Evolutionary conservation across 2,797 vertebrate genomes (phyloP).

Genomic region (Acanthopagrus latus): DNA sequence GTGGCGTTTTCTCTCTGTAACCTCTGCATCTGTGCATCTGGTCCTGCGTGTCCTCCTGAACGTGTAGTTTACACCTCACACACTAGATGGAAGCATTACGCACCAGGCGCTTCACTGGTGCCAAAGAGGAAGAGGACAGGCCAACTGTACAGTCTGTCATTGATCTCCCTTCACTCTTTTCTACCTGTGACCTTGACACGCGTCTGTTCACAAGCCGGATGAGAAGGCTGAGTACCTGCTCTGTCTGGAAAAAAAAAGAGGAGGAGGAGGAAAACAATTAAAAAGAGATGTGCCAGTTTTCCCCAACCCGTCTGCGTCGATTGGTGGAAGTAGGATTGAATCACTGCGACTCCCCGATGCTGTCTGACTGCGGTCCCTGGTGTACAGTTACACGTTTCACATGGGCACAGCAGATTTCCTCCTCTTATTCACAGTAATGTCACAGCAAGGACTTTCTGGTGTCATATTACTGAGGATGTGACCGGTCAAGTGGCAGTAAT

Average conservation of each 20-base stretch:
- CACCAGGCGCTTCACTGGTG: background rate
- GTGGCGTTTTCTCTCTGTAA: constrained; percentile 11
- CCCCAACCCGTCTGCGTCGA: background rate
- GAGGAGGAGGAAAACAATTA: background rate
- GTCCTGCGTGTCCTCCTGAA: constrained; percentile 14
- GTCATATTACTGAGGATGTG: constrained; percentile 29
- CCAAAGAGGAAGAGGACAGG: background rate
- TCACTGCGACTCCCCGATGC: constrained; percentile 9
- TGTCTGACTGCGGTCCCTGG: constrained; percentile 25
- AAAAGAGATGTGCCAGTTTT: background rate
- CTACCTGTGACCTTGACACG: constrained; percentile 32
- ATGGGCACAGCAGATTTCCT: constrained; percentile 35
- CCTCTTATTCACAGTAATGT: constrained; percentile 50
- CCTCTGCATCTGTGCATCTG: constrained; percentile 13
- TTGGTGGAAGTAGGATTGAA: background rate
- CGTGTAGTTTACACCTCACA: constrained; percentile 39
- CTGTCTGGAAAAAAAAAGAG: background rate
- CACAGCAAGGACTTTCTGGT: constrained; percentile 56
- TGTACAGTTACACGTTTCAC: constrained; percentile 56
- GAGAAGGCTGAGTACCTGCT: background rate
- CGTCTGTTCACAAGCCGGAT: constrained; percentile 1
- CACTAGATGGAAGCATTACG: constrained; percentile 55
- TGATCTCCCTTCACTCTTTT: constrained; percentile 22
- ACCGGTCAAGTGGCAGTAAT: constrained; percentile 17
- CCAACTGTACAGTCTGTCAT: constrained; percentile 15